Conservation (phyloP, 2,888 invertebrate genomes). For the Drosophila peninsularis region DNA sequence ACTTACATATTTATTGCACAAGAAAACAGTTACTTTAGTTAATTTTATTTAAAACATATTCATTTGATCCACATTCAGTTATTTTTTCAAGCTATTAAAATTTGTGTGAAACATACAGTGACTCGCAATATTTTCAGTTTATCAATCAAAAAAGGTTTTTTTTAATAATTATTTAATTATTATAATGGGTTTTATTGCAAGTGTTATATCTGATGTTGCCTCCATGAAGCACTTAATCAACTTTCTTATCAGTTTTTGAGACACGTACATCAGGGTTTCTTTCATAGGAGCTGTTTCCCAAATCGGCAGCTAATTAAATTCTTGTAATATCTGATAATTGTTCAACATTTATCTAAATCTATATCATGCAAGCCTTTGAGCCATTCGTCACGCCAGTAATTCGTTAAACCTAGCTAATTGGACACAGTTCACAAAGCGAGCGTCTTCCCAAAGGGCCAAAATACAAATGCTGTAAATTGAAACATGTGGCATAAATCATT, state of each 20-base stretch:
- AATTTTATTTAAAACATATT: background rate
- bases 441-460: slow-evolving; percentile 18
- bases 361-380: slow-evolving; percentile 5
- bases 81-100: background rate
- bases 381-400: slow-evolving; percentile 14
- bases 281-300: background rate
- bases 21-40: too few relatives aligned
- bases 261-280: background rate
- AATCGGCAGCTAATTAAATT: slow-evolving; percentile 2
- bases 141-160: background rate
- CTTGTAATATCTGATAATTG: slow-evolving; percentile 17
- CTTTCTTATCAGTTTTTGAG: background rate
- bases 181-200: background rate
- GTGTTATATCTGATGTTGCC: background rate
- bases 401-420: slow-evolving; percentile 48
- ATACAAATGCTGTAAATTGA: slow-evolving; percentile 39
- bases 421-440: slow-evolving; percentile 39
- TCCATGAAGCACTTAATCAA: background rate
- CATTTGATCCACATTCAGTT: background rate
- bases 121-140: background rate
- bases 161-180: slow-evolving; percentile 3
- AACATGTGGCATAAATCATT: slow-evolving; percentile 28
- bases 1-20: too few relatives aligned
- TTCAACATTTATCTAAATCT: slow-evolving; percentile 14
- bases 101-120: background rate